A percentile compares a stretch with the other conserved stretches of the same genome.
Conservation (phyloP, 2,888 invertebrate genomes). For the Lithophane semibrunnea region DNA sequence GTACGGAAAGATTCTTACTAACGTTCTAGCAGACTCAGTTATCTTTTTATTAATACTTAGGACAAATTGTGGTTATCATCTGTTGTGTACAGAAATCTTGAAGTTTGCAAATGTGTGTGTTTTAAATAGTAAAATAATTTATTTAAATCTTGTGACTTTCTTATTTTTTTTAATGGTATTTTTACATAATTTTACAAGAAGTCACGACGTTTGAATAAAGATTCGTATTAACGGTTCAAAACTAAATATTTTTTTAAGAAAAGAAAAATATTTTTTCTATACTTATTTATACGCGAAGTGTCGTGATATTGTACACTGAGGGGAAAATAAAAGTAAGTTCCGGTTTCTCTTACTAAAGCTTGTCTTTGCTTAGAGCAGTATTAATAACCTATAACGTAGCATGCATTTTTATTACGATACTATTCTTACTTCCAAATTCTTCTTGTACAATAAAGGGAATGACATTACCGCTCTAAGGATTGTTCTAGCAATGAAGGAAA, state of each 20-base stretch:
- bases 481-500: conserved; percentile 50
- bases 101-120: not conserved
- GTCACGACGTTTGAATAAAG: conserved; percentile 6
- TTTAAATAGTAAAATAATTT: not conserved
- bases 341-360: conserved; percentile 78
- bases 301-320: conserved; percentile 89
- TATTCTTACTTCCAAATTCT: conserved; percentile 68
- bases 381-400: conserved; percentile 75
- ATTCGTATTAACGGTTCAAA: not conserved
- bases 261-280: not conserved
- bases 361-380: conserved; percentile 88
- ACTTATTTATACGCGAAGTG: conserved; percentile 63
- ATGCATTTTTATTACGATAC: conserved; percentile 78
- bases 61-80: not conserved
- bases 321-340: conserved; percentile 89
- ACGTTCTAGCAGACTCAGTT: not conserved
- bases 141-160: conserved; percentile 2
- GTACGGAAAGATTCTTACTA: too few species aligned
- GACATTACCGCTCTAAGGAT: conserved; percentile 87
- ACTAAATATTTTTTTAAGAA: not conserved
- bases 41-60: too few species aligned
- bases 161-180: not conserved
- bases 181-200: not conserved
- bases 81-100: conserved; percentile 16
- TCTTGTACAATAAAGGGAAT: conserved; percentile 89